Base-by-base conservation (phyloP, 2,113 vertebrate genomes). In the Clarias gariepinus region DNA sequence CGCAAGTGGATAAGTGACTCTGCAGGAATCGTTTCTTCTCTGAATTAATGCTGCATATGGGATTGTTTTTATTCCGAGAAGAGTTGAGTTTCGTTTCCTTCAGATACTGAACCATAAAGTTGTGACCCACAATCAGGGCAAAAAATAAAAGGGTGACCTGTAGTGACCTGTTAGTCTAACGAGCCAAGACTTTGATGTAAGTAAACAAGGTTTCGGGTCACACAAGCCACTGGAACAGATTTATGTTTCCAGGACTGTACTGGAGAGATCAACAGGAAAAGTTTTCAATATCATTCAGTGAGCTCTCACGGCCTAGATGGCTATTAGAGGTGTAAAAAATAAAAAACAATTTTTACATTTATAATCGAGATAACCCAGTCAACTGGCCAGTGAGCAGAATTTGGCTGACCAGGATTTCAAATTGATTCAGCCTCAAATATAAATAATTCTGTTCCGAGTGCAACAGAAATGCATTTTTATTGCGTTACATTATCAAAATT, bases 1-100 rank as follows among this genome's bases (percentile, higher is more conserved):
- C 28, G 9, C 73, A 82, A 84, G 69, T 79, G 79, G 85, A 36
- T 74, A 84, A 81, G 64, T 28, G 85, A 60, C 74, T 58, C 76
- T 19, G 80, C 18, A 4, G 21, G 52, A 25, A 68, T 69, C 60
- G 0, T 53, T 66, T 79, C 77, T 58, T 58, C 73, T 76, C 41
- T 1, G 77, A 58, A 33, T 58, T 58, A 58, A 58, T 58, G 30
- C 53, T 33, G 53, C 77, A 79, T 30, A 79, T 58, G 53, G 77
- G 19, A 58, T 6, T 4, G 77, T 4, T 79, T 79, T 79, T 30
- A 79, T 79, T 79, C 77, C 33, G 28, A 55, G 77, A 58, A 53
- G 53, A 79, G n/a, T 18, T 28, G 52, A 77, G 73, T n/a, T 76
- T 76, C 21, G 52, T 6, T 28, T 33, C 0, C 19, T 73, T 73